Base-by-base conservation (phyloP, 2,888 invertebrate species). In the Watsonalla cultraria region DNA sequence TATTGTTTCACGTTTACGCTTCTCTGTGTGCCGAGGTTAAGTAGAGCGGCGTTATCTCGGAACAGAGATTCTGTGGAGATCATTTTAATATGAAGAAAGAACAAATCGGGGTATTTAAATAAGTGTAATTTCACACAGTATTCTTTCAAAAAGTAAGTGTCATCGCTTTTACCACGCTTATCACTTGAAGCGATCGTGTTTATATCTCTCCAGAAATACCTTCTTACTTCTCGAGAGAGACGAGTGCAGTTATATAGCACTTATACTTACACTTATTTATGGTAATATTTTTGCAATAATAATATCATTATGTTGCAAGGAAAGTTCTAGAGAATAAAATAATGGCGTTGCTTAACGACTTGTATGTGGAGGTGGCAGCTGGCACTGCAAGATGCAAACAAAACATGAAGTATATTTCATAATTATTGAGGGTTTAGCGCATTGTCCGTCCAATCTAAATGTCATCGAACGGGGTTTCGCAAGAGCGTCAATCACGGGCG, bases 1-100 rank as follows among this genome's bases (percentile, higher is more conserved):
- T 90, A 90, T 90, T 90, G 90, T 90, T 90, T 87, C 88, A 87
- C 86, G 88, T 88, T 89, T 86, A 88, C 85, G 84, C 84, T 82
- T 82, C 81, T 87, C 83, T 88, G 88, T 90, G 89, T 88, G 86
- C 78, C 80, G 86, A 87, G 87, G 90, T 90, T 90, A 90, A 90
- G 90, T 90, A 89, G 90, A 90, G 90, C 90, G 89, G 88, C 74
- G 86, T 90, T 89, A 89, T 89, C 89, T 89, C 78, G 59, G 89
- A 83, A 90, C 86, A 90, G 82, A 82, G 83, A 82, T 85, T 82
- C 86, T 76, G 76, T 89, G 71, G 90, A 90, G 90, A 75, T 80
- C 65, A 11, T 42, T 8, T 42, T 42, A 42, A 11, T 42, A 42
- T 42, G 42, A 42, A 42, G 11, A 42, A 37, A 42, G 8, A 47